Evolutionary conservation across 2,113 vertebrate species (phyloP), one percentile per base, ranked within the genome.

Genomic region (Coreoperca whiteheadi): DNA sequence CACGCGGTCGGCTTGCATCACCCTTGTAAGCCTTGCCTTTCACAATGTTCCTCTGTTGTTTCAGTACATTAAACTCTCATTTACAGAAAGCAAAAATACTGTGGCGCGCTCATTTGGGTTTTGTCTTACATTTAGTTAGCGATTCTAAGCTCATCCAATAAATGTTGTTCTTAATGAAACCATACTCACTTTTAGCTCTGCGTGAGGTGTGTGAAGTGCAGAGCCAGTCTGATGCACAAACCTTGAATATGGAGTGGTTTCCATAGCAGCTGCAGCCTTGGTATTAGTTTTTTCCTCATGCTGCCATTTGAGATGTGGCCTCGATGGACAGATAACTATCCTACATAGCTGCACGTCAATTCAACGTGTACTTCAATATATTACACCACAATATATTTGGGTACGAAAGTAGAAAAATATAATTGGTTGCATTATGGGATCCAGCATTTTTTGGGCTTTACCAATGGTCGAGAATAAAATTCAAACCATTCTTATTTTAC

Each of bases 221-320:
- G 63, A 74, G 14, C 3, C 41, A 56, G 28, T 70, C 20, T 60
- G 43, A 56, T 48, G 37, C 65, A 65, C 41, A 10, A 37, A 71
- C 0, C 30, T 15, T 71, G 7, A 41, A 30, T 43, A 34, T 21
- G 4, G 0, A 11, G 0, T 7, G 32, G 59, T 81, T 76, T 30
- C 46, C 51, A 79, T 46, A 39, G 61, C 4, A 81, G n/a, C 61
- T 79, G 43, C 46, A 7, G 54, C 61, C 48, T 59, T 53, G 60
- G 78, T 72, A 79, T 82, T 37, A 84, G 63, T 73, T 70, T 57
- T 46, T 43, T 50, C 54, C 37, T 84, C 43, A 0, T 70, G 61
- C 73, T 77, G 63, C 6, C 28, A 32, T 81, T 51, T 85, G 70
- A 84, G 74, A 59, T 82, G 59, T 86, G 89, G 81, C 79, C 73